Base-by-base conservation (phyloP, 2,888 invertebrate genomes). In the Schizaphis graminum region DNA sequence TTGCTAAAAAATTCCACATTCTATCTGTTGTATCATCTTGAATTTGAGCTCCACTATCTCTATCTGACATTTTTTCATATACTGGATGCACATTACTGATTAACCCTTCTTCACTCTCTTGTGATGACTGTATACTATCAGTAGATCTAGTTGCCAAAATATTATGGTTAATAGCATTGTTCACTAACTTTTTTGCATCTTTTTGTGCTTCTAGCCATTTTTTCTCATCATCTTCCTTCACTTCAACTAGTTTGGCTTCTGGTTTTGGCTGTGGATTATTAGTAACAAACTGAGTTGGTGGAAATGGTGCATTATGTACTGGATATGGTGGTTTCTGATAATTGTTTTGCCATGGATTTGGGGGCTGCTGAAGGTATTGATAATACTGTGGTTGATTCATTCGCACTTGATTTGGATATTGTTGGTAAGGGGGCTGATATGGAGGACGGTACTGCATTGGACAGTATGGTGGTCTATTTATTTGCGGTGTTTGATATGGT, bases 171-270 rank as follows among this genome's bases (percentile, higher is more conserved):
- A 94, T 94, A 86, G 94, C 91, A 86, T 91, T 91, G 7, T 94
- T 94, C 24, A 94, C 94, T 11, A 94, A 86, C 24, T 94, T 90
- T 8, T 94, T 94, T 7, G 94, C 94, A 61, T 94, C 94, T 86
- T 91, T 94, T 86, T 94, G 94, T 56, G 91, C 94, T 53, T 94
- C 94, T n/a, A 94, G 28, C 94, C 94, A 94, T 90, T 91, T 94
- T 44, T 94, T 94, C 53, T 94, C 94, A 35, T 94, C 94, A 10
- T 94, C 94, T 86, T 94, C 90, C 21, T 90, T 90, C 28, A 93
- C 93, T 91, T 94, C 94, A 0, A 94, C 41, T 53, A 94, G n/a
- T 53, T 94, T 94, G 11, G 94, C 94, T 94, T 94, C 94, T 13
- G 94, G 91, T 53, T 94, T 94, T 53, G 86, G 85, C 47, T 86